These are phyloP conservation scores for Mesorhabditis belari DNA, from an alignment of 2,888 invertebrate genomes.

Conservation along the genomic window DNA sequence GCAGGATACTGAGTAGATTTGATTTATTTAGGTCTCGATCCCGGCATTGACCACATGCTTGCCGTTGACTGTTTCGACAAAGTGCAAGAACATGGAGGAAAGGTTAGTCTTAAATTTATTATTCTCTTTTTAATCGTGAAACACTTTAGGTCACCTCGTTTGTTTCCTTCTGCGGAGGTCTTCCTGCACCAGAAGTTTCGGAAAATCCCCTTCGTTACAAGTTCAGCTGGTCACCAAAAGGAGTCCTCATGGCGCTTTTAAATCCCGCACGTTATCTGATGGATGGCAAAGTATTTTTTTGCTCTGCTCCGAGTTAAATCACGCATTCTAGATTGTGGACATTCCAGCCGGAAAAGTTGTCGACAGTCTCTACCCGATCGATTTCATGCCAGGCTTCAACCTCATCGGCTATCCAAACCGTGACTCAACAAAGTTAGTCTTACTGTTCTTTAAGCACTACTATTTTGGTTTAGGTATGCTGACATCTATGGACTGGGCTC, in stretches of 20 bases:
- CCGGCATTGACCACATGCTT: conserved; percentile 93
- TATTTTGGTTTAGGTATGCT: conserved; percentile 59
- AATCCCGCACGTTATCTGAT: conserved; percentile 79
- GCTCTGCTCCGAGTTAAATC: not conserved
- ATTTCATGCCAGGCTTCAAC: conserved; percentile 82
- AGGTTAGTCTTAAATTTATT: conserved; percentile 55
- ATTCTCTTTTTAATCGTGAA: not conserved
- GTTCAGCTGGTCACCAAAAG: conserved; percentile 93
- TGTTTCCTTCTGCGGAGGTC: conserved; percentile 89
- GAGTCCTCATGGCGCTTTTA: conserved; percentile 81
- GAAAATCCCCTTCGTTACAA: conserved; percentile 74
- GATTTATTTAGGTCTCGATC: conserved; percentile 97
- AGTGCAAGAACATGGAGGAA: conserved; percentile 73
- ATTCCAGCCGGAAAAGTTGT: conserved; percentile 80
- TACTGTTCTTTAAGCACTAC: not conserved
- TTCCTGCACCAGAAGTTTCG: conserved; percentile 93
- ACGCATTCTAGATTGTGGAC: conserved; percentile 62
- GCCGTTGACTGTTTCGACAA: conserved; percentile 95
- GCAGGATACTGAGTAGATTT: too few species aligned
- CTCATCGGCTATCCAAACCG: conserved; percentile 93
- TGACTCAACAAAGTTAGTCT: conserved; percentile 81
- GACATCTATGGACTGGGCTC: conserved; percentile 76
- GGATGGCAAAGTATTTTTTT: conserved; percentile 66
- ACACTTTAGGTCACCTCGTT: conserved; percentile 72
- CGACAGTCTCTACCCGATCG: conserved; percentile 71